Evolutionary conservation across 2,888 invertebrate species (phyloP).

Genomic region (Celastrina argiolus): DNA sequence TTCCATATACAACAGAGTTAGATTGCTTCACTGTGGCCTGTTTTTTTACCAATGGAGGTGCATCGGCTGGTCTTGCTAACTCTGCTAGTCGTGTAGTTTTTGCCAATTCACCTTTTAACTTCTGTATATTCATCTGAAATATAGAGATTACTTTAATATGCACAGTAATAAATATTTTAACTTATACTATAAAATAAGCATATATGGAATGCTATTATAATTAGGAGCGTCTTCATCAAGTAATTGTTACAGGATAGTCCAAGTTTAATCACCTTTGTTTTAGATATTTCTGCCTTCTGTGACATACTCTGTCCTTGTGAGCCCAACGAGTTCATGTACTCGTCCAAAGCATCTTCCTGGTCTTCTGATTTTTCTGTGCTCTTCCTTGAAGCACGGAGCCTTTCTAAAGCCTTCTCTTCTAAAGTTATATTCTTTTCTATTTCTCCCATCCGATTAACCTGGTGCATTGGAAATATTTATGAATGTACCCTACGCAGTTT

Average conservation of each 20-base stretch:
- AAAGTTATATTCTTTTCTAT: slow-evolving; percentile 73
- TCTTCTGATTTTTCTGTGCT: slow-evolving; percentile 35
- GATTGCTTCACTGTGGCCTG: slow-evolving; percentile 43
- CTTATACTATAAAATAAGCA: no score
- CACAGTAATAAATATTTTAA: not conserved
- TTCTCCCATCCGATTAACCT: slow-evolving; percentile 81
- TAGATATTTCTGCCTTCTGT: slow-evolving; percentile 82
- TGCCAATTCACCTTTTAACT: slow-evolving; percentile 82
- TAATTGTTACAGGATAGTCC: no score
- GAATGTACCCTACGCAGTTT: not conserved
- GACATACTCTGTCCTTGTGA: slow-evolving; percentile 75
- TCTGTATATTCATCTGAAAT: slow-evolving; percentile 79
- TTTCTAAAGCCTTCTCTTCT: slow-evolving; percentile 58
- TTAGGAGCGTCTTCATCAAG: no score
- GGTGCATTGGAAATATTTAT: slow-evolving; percentile 27
- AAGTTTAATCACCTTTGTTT: slow-evolving; percentile 62
- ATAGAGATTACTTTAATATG: not conserved
- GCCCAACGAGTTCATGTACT: slow-evolving; percentile 85
- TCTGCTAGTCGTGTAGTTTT: slow-evolving; percentile 84
- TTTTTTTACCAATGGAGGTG: slow-evolving; percentile 67
- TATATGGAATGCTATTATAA: no score
- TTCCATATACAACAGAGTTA: slow-evolving; percentile 74
- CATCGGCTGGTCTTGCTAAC: slow-evolving; percentile 82
- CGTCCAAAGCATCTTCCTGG: slow-evolving; percentile 87
- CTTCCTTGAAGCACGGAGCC: slow-evolving; percentile 49